phyloP scores from a whole-genome alignment of 2,113 vertebrate species.

The Centrocercus urophasianus region DNA sequence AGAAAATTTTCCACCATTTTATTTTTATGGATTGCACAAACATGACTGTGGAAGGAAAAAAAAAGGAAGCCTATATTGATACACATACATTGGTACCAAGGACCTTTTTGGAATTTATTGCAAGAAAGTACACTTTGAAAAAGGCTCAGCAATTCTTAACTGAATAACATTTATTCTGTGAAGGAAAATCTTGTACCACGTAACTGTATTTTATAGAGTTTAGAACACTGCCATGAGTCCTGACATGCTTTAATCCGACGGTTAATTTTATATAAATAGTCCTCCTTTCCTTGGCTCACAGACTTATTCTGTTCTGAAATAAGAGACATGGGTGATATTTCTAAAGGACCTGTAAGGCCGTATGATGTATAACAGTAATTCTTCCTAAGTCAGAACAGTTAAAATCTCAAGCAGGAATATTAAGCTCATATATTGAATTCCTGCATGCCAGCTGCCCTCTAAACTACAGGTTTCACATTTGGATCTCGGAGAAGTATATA shows the following conservation, averaged over 20 bases:
- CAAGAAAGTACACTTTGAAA: not conserved
- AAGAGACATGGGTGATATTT: not conserved
- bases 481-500: not conserved
- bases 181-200: not conserved
- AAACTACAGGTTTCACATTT: not conserved
- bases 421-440: not conserved
- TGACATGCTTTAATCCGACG: not conserved
- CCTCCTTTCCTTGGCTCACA: not conserved
- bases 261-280: not conserved
- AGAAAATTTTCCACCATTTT: not conserved
- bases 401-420: not conserved
- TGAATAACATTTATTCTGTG: not conserved
- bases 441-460: not conserved
- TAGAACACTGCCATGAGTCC: not conserved
- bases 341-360: not conserved
- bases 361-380: not conserved
- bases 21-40: not conserved
- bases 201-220: not conserved
- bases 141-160: not conserved
- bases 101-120: not conserved
- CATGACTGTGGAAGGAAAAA: not conserved
- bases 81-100: not conserved
- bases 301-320: not conserved
- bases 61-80: not conserved
- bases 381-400: not conserved